Conservation (phyloP, 1,140 invertebrate species). For the Drosophila neocordata region DNA sequence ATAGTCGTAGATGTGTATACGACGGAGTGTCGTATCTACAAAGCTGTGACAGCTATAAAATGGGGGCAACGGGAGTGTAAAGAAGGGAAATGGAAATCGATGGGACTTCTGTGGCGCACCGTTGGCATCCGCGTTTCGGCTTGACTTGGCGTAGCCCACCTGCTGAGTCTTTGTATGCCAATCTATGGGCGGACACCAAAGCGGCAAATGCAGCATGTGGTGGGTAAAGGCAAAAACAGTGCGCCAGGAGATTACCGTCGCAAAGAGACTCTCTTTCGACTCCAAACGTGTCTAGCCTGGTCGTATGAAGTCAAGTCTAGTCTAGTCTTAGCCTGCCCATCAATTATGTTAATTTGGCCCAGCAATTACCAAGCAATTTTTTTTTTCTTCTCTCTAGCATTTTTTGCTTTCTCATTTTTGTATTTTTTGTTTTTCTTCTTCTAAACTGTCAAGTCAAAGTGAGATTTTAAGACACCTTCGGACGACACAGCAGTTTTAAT, state of each 20-base stretch:
- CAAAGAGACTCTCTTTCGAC: conserved; percentile 7
- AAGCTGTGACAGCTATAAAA: conserved; percentile 39
- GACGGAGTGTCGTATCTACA: conserved; percentile 12
- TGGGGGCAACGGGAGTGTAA: too few species aligned
- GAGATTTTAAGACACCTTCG: conserved; percentile 22
- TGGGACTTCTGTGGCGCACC: conserved; percentile 30
- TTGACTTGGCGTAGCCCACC: conserved; percentile 46
- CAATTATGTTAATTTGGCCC: conserved; percentile 75
- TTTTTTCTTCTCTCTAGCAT: background rate
- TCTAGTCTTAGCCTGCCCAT: conserved; percentile 42
- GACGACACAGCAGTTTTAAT: conserved; percentile 35
- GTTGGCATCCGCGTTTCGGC: conserved; percentile 30
- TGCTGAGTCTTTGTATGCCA: conserved; percentile 61
- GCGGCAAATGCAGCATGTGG: conserved; percentile 4
- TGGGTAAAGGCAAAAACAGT: background rate
- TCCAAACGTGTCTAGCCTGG: conserved; percentile 14
- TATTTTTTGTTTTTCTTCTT: background rate
- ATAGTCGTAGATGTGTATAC: background rate
- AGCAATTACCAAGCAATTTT: conserved; percentile 62
- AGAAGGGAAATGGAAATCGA: conserved; percentile 66
- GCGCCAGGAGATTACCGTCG: conserved; percentile 17
- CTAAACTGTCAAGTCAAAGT: conserved; percentile 12
- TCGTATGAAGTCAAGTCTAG: conserved; percentile 21
- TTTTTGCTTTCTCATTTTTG: background rate
- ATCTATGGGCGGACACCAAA: conserved; percentile 2